Base-by-base conservation (phyloP, 1,140 invertebrate species). In the Laodelphax striatellus region DNA sequence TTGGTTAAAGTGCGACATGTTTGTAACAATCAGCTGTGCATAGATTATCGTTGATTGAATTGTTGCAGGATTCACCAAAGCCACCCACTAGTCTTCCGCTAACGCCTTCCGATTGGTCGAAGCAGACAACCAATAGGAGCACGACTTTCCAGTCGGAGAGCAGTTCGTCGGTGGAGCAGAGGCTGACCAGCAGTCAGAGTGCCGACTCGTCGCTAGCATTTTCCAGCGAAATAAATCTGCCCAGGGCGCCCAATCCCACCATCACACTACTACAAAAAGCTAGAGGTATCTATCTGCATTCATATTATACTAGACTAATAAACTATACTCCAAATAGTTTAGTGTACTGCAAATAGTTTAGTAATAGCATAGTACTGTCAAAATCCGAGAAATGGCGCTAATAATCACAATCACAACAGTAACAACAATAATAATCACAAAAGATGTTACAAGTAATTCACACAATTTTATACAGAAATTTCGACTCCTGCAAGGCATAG, bases 211-310 rank as follows among this genome's bases (percentile, higher is more conserved):
- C 63, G 8, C 21, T 63, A 1, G 42, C 57, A 1, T 38, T 57
- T 50, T 50, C 46, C 61, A 83, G 55, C 68, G 70, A 72, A 61
- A 73, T 72, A 62, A 71, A 79, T 56, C 73, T 92, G 64, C 90
- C 90, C 9, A 79, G 81, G 68, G 87, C 86, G 28, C 90, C 91
- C 75, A 92, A 90, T 76, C 89, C 91, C 5, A 92, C 89, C 5
- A 87, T 94, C 64, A 93, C 89, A 2, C 73, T 94, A 52, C 77
- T 94, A 53, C 89, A 93, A 73, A 92, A 92, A 78, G 89, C 87
- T 46, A 79, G 91, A 85, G 90, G 90, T 92, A 76, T 73, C n/a
- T 70, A 60, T 57, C 24, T 28, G 24, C n/a, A n/a, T n/a, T n/a
- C n/a, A n/a, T n/a, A n/a, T n/a, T n/a, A n/a, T n/a, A n/a, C n/a